Base-by-base conservation (phyloP, 2,888 invertebrate genomes). In the Mesorhabditis sp. region DNA sequence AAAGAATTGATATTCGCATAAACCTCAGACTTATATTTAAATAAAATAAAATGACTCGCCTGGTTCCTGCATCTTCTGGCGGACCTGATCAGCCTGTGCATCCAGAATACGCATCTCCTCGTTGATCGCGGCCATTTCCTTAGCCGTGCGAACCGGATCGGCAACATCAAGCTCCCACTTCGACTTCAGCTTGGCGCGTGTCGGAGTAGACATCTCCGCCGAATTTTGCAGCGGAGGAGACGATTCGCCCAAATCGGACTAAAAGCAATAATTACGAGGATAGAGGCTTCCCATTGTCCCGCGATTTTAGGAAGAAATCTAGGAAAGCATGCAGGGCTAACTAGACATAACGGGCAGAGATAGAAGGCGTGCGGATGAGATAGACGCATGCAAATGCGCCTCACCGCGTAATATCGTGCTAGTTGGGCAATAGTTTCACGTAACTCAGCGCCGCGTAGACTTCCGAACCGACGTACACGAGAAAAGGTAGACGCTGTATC, bases 391-490 rank as follows among this genome's bases (percentile, higher is more conserved):
- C 28, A 28, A 28, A 28, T 28, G 28, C 28, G 28, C 28, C 28
- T 50, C n/a, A 50, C 58, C 68, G 74, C 76, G 69, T 76, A 79
- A 62, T 75, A 71, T 66, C 72, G 72, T 6, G 79, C 76, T 68
- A 80, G 73, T 45, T 74, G 66, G n/a, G 77, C 71, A n/a, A 82
- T 67, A n/a, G 77, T 76, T 62, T 81, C 83, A 45, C 76, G 74
- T 45, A 83, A 73, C 64, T 83, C 83, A 28, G 80, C 77, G 28
- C 81, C 74, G 64, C 83, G 70, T 83, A 83, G 82, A 65, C 80
- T 80, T 28, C 83, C 83, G 68, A 76, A 83, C 62, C 83, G 69
- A 61, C 79, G 81, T 44, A 82, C 77, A 15, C 82, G 74, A 63
- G 81, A 80, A 50, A 81, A 79, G 6, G 79, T 70, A 28, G 72